Percentiles rank a stretch among this genome's conserved stretches.
These are phyloP conservation scores for Anoplolepis gracilipes DNA, from an alignment of 1,140 invertebrate species.

Conservation along the genomic window DNA sequence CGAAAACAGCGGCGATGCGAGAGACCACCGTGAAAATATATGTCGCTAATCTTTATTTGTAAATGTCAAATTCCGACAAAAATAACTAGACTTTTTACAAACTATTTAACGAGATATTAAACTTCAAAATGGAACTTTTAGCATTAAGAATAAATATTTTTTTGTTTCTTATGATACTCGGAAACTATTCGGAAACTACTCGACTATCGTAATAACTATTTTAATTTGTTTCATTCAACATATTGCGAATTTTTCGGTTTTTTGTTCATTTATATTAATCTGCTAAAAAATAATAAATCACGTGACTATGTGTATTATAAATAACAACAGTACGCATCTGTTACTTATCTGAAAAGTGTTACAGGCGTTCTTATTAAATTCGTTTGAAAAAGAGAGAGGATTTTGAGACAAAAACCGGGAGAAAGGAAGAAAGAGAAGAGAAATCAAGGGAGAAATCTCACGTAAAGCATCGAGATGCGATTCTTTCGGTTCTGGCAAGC, in stretches of 20 bases:
- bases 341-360: constrained; percentile 26
- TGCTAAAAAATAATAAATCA: not conserved
- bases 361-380: not conserved
- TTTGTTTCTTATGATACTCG: not conserved
- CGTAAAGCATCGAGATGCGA: constrained; percentile 62
- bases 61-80: not conserved
- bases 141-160: not conserved
- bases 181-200: too few species aligned
- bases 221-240: not conserved
- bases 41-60: not conserved
- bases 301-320: not conserved
- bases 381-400: not conserved
- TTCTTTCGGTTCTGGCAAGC: constrained; percentile 84
- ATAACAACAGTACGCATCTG: not conserved
- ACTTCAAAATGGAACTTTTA: not conserved
- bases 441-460: constrained; percentile 67
- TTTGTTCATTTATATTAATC: not conserved
- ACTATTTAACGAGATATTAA: not conserved
- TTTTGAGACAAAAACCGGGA: not conserved
- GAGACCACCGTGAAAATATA: constrained; percentile 33
- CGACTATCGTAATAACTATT: not conserved
- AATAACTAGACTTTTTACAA: not conserved
- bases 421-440: constrained; percentile 31
- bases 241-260: not conserved
- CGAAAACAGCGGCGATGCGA: not conserved